Percentiles rank a stretch among this genome's conserved stretches.
These are phyloP conservation scores for Callocephalon fimbriatum DNA, from an alignment of 2,113 vertebrate genomes.

Conservation along the genomic window DNA sequence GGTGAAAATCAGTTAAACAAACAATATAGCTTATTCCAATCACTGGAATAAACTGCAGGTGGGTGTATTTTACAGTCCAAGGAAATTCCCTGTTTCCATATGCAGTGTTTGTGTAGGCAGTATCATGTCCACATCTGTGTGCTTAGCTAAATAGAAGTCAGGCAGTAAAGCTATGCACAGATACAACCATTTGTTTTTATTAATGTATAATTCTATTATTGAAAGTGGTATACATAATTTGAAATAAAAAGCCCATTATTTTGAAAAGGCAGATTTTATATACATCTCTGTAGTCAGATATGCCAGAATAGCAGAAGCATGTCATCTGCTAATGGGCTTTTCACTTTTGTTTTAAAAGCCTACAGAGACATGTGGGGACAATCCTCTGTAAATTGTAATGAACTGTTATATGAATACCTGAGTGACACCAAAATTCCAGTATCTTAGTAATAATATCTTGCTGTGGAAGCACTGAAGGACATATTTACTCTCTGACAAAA, in stretches of 20 bases:
- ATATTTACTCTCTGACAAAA: background rate
- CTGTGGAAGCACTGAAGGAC: background rate
- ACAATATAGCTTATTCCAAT: background rate
- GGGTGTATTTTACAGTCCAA: background rate
- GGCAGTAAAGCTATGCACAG: background rate
- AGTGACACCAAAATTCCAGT: background rate
- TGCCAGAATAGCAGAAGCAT: background rate
- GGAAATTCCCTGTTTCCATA: background rate
- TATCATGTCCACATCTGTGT: background rate
- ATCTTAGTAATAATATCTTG: background rate
- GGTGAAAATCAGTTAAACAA: background rate
- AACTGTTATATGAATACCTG: background rate
- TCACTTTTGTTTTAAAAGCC: background rate
- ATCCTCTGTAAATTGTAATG: background rate
- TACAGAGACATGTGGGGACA: background rate
- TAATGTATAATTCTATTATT: background rate
- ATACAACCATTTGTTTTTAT: background rate
- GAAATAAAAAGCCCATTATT: background rate
- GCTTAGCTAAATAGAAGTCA: background rate
- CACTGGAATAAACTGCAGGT: background rate
- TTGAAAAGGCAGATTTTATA: background rate
- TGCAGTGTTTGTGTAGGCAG: background rate
- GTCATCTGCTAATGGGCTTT: background rate
- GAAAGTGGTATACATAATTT: background rate
- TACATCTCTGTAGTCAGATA: background rate